A percentile compares a stretch with the other conserved stretches of the same genome.
phyloP scores from a whole-genome alignment of 2,113 vertebrate genomes.

The Platanista minor region DNA sequence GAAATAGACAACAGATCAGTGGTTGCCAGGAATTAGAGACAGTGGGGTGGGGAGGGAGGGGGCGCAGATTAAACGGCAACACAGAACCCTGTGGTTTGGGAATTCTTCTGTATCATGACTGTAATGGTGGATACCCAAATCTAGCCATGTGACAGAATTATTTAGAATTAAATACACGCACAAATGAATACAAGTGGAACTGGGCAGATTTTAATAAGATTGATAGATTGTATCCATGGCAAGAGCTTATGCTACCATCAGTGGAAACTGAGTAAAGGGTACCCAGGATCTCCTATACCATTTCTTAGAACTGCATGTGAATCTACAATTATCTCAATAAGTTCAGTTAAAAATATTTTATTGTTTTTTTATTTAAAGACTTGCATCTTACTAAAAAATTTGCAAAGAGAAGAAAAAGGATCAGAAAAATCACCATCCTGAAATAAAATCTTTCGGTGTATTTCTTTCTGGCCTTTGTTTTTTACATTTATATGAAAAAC shows the following conservation, averaged over 20 bases:
- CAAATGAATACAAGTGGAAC: not conserved
- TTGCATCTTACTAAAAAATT: not conserved
- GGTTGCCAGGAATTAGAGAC: not conserved
- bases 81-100: not conserved
- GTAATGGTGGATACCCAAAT: not conserved
- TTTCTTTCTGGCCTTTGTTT: not conserved
- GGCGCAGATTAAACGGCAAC: too few species aligned
- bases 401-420: not conserved
- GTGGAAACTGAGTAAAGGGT: not conserved
- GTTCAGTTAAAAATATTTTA: not conserved
- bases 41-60: too few species aligned
- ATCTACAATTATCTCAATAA: not conserved
- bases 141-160: not conserved
- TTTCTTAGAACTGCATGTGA: not conserved
- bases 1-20: not conserved
- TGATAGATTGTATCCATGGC: not conserved
- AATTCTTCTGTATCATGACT: not conserved
- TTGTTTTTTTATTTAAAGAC: not conserved
- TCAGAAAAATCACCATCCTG: not conserved
- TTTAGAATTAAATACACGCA: not conserved
- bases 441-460: not conserved
- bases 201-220: not conserved
- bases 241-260: rapidly evolving
- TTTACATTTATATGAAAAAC: not conserved
- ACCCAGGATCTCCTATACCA: not conserved